Evolutionary conservation across 2,797 vertebrate genomes (phyloP).

Genomic region (Cephalopachus bancanus): DNA sequence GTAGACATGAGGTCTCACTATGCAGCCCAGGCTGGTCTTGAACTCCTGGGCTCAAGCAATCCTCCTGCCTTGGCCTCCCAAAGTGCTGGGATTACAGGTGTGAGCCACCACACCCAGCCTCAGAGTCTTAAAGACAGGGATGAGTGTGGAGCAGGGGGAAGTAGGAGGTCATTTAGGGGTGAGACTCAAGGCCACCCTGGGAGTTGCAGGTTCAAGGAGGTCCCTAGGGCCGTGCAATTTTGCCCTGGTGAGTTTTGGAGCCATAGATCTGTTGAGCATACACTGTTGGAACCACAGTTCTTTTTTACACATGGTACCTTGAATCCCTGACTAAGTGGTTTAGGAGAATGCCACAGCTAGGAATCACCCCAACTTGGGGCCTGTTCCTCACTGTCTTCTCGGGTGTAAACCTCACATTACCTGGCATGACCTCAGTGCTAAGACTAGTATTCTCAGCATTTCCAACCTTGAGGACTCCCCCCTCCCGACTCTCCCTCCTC

Average conservation of each 20-base stretch:
- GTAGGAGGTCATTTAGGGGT: not conserved
- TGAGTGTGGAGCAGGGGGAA: not conserved
- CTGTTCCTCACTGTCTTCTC: not conserved
- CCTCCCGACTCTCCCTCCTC: not conserved
- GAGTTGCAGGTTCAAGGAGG: not conserved
- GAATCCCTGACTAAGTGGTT: not conserved
- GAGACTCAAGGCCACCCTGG: not conserved
- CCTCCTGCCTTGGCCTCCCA: too few species aligned
- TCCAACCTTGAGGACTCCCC: not conserved
- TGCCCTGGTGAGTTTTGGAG: not conserved
- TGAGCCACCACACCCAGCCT: too few species aligned
- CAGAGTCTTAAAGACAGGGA: not conserved
- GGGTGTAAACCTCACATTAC: not conserved
- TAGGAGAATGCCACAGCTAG: not conserved
- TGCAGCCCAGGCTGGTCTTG: too few species aligned
- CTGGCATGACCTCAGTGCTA: not conserved
- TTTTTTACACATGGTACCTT: not conserved
- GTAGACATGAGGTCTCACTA: too few species aligned
- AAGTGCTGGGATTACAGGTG: too few species aligned
- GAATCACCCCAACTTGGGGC: not conserved
- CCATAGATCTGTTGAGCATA: not conserved
- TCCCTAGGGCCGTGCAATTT: accelerated
- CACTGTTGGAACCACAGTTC: not conserved
- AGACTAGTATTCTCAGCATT: not conserved
- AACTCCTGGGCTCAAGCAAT: too few species aligned